Conservation (phyloP, 2,113 vertebrate genomes). For the Circaetus cinerascens region DNA sequence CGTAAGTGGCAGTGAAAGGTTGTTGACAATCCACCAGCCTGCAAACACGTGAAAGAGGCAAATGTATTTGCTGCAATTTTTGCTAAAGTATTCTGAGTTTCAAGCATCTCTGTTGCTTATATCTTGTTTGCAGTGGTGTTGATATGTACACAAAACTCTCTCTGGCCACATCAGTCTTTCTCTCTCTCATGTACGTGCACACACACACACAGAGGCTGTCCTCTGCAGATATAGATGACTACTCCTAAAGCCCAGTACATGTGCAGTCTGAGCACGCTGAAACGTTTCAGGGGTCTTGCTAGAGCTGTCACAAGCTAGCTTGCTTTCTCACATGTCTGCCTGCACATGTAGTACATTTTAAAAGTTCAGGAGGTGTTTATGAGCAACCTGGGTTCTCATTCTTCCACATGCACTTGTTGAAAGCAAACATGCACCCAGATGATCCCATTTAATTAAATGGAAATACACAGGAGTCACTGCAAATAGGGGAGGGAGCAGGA, state of each 20-base stretch:
- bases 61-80: background rate
- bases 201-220: no score
- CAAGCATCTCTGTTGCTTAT: background rate
- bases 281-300: background rate
- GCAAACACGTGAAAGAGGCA: background rate
- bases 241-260: background rate
- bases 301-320: background rate
- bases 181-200: no score
- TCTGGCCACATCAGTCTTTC: background rate
- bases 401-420: background rate
- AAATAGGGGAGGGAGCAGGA: background rate
- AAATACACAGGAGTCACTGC: background rate
- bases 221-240: background rate
- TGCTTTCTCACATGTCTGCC: background rate
- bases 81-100: background rate
- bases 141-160: rapidly evolving
- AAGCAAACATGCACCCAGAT: background rate
- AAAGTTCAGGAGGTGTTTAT: background rate
- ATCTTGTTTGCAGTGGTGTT: background rate
- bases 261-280: background rate
- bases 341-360: background rate
- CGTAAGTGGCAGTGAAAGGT: background rate
- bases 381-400: background rate
- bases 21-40: background rate
- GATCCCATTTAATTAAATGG: background rate